A percentile compares a stretch with the other conserved stretches of the same genome.
Evolutionary conservation across 2,113 vertebrate genomes (phyloP).

Genomic region (Thryonomys swinderianus): DNA sequence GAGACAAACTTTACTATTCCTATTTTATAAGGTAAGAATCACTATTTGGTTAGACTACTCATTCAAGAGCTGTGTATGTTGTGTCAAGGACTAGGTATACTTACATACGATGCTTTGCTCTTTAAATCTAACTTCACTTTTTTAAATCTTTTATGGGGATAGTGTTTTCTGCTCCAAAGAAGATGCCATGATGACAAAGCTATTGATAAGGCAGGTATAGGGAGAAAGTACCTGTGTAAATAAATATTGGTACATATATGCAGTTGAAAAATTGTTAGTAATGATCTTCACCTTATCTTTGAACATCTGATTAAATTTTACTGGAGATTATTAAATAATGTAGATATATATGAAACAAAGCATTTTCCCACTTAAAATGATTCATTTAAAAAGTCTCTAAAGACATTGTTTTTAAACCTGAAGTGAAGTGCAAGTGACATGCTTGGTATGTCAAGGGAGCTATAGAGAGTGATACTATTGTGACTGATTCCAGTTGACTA

Average conservation of each 20-base stretch:
- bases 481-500: not conserved
- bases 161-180: not conserved
- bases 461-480: not conserved
- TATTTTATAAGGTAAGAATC: not conserved
- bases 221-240: not conserved
- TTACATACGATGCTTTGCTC: not conserved
- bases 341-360: not conserved
- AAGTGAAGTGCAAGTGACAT: not conserved
- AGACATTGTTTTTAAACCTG: not conserved
- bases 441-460: not conserved
- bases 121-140: not conserved
- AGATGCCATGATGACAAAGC: not conserved
- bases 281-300: not conserved
- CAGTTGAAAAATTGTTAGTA: not conserved
- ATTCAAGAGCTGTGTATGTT: not conserved
- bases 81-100: not conserved
- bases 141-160: not conserved
- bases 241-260: not conserved
- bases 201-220: not conserved
- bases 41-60: not conserved
- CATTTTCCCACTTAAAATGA: not conserved
- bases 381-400: not conserved
- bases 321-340: not conserved
- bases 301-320: conserved; percentile 12
- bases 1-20: not conserved